phyloP scores from a whole-genome alignment of 1,140 invertebrate species.

The Procambarus virginalis region DNA sequence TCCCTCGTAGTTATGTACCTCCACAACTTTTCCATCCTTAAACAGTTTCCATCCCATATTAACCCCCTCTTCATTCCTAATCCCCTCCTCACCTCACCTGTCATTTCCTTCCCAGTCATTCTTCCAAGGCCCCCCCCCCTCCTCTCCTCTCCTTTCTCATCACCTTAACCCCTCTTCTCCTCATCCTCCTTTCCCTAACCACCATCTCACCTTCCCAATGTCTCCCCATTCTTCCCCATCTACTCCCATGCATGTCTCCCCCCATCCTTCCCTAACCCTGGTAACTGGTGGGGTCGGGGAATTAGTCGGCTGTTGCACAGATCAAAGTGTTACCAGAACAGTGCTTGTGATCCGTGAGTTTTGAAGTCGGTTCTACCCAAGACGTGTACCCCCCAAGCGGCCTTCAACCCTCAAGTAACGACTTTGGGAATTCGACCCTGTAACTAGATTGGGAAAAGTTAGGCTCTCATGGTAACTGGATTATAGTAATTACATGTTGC shows the following conservation, averaged over 20 bases:
- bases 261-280: too few relatives aligned
- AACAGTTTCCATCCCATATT: neutral
- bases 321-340: too few relatives aligned
- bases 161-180: neutral
- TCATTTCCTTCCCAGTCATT: too few relatives aligned
- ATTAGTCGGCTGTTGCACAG: too few relatives aligned
- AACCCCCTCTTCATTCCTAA: neutral
- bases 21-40: neutral
- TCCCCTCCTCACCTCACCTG: neutral
- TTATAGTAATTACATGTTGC: slow-evolving; percentile 65
- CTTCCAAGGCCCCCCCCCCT: neutral
- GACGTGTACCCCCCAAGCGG: slow-evolving; percentile 8
- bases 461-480: slow-evolving; percentile 44
- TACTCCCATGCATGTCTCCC: too few relatives aligned
- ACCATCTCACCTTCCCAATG: too few relatives aligned
- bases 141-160: neutral
- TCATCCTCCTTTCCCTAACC: neutral
- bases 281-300: too few relatives aligned
- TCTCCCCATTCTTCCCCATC: too few relatives aligned
- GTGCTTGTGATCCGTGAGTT: neutral
- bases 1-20: neutral
- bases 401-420: slow-evolving; percentile 49
- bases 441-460: slow-evolving; percentile 66
- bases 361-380: neutral
- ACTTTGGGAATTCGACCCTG: slow-evolving; percentile 53